Conservation (phyloP, 1,140 invertebrate species). For the Halictus rubicundus region DNA sequence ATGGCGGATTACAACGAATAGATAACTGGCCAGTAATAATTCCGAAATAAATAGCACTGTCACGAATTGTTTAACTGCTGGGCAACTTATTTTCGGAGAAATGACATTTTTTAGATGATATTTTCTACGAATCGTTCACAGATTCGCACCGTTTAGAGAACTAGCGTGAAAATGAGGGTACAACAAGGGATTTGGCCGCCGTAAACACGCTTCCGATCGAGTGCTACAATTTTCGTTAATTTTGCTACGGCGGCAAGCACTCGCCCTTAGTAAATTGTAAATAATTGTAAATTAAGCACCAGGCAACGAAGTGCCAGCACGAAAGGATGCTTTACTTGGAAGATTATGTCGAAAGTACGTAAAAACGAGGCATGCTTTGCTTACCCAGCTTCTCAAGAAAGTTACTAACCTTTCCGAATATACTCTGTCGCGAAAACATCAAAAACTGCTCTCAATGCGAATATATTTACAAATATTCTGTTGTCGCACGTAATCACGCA, state of each 20-base stretch:
- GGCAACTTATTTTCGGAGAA: conserved; percentile 26
- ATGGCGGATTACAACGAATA: conserved; percentile 59
- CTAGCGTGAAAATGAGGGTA: conserved; percentile 55
- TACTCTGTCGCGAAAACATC: conserved; percentile 14
- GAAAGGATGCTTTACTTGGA: conserved; percentile 94
- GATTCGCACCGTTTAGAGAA: conserved; percentile 43
- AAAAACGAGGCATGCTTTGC: conserved; percentile 55
- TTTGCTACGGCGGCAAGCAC: conserved; percentile 48
- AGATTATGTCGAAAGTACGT: conserved; percentile 98
- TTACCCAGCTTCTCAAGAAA: conserved; percentile 53
- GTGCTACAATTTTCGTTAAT: conserved; percentile 61
- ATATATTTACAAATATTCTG: conserved; percentile 17
- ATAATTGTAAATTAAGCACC: conserved; percentile 59
- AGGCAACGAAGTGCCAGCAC: conserved; percentile 46
- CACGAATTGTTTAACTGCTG: conserved; percentile 25
- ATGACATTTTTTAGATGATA: conserved; percentile 27
- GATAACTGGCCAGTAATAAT: conserved; percentile 54
- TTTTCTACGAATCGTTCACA: conserved; percentile 24
- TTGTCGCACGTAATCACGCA: conserved; percentile 3
- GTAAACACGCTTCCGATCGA: conserved; percentile 69
- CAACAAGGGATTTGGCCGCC: conserved; percentile 62
- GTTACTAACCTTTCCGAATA: conserved; percentile 67
- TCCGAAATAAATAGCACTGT: conserved; percentile 38
- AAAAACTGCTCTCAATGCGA: conserved; percentile 24
- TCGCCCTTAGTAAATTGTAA: conserved; percentile 61